These are phyloP conservation scores for Macquaria ambigua DNA, from an alignment of 2,113 vertebrate species.

Conservation along the genomic window DNA sequence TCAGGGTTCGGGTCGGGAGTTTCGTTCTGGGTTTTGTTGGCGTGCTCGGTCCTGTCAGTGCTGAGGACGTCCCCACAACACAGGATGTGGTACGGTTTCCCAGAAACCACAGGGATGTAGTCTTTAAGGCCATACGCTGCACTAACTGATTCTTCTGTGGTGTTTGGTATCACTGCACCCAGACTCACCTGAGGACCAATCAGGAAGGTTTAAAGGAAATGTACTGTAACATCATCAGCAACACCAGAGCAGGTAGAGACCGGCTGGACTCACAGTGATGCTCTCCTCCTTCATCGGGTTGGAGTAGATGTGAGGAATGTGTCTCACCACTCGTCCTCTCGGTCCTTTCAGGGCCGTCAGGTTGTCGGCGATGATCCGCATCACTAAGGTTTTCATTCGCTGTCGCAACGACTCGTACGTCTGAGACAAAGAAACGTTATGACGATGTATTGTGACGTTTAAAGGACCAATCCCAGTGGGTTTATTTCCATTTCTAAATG, in stretches of 20 bases:
- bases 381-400: neutral
- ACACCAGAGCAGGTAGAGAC: neutral
- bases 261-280: neutral
- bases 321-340: conserved; percentile 1
- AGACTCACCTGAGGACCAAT: conserved; percentile 2
- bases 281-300: neutral
- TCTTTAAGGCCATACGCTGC: neutral
- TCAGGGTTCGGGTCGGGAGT: neutral
- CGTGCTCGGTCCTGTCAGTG: neutral
- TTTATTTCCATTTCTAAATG: too few species aligned
- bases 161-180: neutral
- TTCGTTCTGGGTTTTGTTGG: neutral
- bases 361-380: conserved; percentile 5
- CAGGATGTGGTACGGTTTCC: neutral
- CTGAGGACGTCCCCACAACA: neutral
- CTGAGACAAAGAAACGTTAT: neutral
- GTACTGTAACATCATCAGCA: too few species aligned
- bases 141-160: neutral
- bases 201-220: neutral
- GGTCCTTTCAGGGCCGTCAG: neutral
- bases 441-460: too few species aligned
- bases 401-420: neutral
- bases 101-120: neutral
- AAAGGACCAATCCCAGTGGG: too few species aligned
- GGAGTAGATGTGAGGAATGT: neutral